Evolutionary conservation across 1,140 invertebrate species (phyloP).

Genomic region (Drosophila melanica): DNA sequence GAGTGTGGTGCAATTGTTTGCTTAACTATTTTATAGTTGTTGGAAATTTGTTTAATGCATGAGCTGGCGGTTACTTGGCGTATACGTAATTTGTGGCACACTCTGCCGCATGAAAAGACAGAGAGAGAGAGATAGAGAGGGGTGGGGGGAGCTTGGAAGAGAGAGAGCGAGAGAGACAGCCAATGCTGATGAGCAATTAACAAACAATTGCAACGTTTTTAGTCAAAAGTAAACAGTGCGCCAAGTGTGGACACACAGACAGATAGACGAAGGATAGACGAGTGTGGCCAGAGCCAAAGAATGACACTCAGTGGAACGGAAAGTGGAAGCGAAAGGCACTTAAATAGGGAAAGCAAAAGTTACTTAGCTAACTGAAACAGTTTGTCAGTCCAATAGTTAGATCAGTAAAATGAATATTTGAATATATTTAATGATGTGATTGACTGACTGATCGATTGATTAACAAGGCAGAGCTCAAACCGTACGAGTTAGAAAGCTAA

Average conservation of each 20-base stretch:
- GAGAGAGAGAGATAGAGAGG: too few relatives aligned
- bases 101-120: slow-evolving; percentile 42
- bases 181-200: slow-evolving; percentile 76
- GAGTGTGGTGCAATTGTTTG: slow-evolving; percentile 39
- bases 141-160: neutral
- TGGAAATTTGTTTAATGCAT: slow-evolving; percentile 77
- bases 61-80: slow-evolving; percentile 70
- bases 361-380: slow-evolving; percentile 1
- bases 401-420: too few relatives aligned
- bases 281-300: slow-evolving; percentile 31
- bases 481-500: too few relatives aligned
- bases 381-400: too few relatives aligned
- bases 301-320: slow-evolving; percentile 8
- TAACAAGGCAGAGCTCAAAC: too few relatives aligned
- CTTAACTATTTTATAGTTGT: slow-evolving; percentile 70
- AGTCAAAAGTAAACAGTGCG: slow-evolving; percentile 60
- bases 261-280: slow-evolving; percentile 13
- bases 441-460: neutral
- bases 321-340: neutral
- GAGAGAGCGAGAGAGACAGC: neutral
- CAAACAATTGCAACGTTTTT: slow-evolving; percentile 75
- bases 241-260: slow-evolving; percentile 1
- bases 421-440: neutral
- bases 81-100: slow-evolving; percentile 67
- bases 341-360: neutral